Base-by-base conservation (phyloP, 2,888 invertebrate genomes). In the Strigamia maritima region DNA sequence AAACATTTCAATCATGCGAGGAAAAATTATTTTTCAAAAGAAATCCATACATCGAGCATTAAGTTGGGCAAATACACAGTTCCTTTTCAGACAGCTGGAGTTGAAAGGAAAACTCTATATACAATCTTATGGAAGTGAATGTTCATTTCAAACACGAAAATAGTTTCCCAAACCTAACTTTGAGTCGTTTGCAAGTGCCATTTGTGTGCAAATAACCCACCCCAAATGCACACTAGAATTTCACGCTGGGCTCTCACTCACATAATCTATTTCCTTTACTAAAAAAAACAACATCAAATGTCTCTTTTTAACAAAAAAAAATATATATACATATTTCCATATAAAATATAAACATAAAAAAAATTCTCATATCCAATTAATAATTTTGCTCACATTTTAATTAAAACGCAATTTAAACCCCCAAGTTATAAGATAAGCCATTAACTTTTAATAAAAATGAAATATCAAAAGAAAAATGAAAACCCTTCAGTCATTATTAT, bases 111-210 rank as follows among this genome's bases (percentile, higher is more conserved):
- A 54, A 54, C 54, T 54, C 54, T 54, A 54, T 54, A 54, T 19
- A 54, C 54, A 19, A 54, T 54, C 54, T 54, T 54, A 54, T 54
- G 54, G 19, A 54, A 54, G 54, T 54, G 54, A 54, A 54, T 54
- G 54, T 54, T 54, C 54, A 54, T 54, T 54, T 54, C 54, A 54
- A 54, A 54, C 54, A 54, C 54, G 54, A 54, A 54, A 54, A 54
- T 54, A 54, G 54, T 54, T 54, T 54, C 22, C 54, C 54, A 54
- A 54, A 54, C 54, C 54, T 54, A 54, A 54, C 54, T 54, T 54
- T 19, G n/a, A 54, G 54, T 19, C 54, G 54, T 19, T 54, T 54
- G 54, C 54, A 54, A 54, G 54, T 54, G 54, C 54, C 54, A 54
- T 54, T 54, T 54, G 54, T 54, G 54, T 54, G 54, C 54, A 54